Base-by-base conservation (phyloP, 2,797 vertebrate genomes). In the Darevskia mixta region DNA sequence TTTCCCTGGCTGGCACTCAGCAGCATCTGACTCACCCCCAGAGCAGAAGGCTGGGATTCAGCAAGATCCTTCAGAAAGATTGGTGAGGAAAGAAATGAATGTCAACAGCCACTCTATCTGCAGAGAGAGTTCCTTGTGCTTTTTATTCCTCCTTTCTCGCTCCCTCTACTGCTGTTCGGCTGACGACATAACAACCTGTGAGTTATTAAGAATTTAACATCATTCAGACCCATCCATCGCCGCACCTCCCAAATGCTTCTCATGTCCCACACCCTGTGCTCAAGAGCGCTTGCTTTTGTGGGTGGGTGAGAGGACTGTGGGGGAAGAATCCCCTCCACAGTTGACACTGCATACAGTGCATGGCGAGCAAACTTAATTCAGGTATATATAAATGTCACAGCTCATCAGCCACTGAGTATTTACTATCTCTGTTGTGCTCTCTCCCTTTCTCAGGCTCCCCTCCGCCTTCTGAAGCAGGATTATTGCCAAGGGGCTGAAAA, bases 261-360 rank as follows among this genome's bases (percentile, higher is more conserved):
- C 82, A 94, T 94, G 95, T 92, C 91, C 94, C 91, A 93, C 86
- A 95, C 93, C 92, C 94, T 77, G 88, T 93, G 89, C 94, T 94
- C 87, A 91, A 80, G 94, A 94, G 58, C 61, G 87, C 82, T 95
- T 95, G 94, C 87, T 87, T 91, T 95, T 90, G 91, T 88, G 82
- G 49, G 13, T 55, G 49, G 35, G 72, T 20, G 32, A 38, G 89
- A 87, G 79, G 95, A 93, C 86, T 92, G 27, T 45, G 13, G 83
- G 82, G 91, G 91, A 89, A 29, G 55, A 95, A 94, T 89, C 20
- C 20, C 83, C 80, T 79, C 41, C 87, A 71, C 32, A 88, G 76
- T 88, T 41, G 86, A 80, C 90, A 91, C 73, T 87, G 88, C 45
- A 4, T 83, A 86, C 86, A 92, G 84, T 92, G 90, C 84, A 89